Percentiles rank a stretch among this genome's conserved stretches.
phyloP scores from a whole-genome alignment of 2,888 invertebrate genomes.

The Yponomeuta malinellus region DNA sequence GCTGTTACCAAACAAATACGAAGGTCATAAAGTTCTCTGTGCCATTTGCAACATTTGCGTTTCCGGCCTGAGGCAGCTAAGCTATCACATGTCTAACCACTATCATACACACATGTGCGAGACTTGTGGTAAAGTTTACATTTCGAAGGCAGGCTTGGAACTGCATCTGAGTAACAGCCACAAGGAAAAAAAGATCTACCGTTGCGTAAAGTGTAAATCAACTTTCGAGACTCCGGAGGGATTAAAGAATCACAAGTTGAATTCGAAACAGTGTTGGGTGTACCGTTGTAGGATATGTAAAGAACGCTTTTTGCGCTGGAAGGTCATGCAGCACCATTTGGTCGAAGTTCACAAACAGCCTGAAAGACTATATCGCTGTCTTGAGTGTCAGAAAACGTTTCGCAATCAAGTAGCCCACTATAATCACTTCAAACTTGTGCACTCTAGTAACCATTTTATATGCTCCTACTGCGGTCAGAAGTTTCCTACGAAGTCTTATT shows the following conservation, averaged over 20 bases:
- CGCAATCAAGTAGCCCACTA: conserved; percentile 24
- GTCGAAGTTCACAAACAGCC: conserved; percentile 27
- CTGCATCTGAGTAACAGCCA: conserved; percentile 22
- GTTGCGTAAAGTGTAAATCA: conserved; percentile 32
- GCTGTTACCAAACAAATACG: conserved; percentile 12
- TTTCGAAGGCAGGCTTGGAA: background rate
- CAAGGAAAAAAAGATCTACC: conserved; percentile 16
- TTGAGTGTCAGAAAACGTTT: conserved; percentile 32
- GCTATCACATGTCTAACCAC: conserved; percentile 14
- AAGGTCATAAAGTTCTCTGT: conserved; percentile 8
- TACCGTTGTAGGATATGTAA: conserved; percentile 31
- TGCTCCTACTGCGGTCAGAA: conserved; percentile 58
- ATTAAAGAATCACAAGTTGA: conserved; percentile 27
- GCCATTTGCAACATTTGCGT: conserved; percentile 8
- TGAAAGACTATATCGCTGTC: conserved; percentile 26
- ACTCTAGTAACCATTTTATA: conserved; percentile 22
- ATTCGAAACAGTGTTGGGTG: conserved; percentile 29
- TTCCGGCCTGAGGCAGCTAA: conserved; percentile 8
- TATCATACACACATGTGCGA: conserved; percentile 9
- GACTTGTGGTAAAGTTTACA: conserved; percentile 12
- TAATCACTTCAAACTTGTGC: conserved; percentile 28
- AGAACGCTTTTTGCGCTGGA: conserved; percentile 29
- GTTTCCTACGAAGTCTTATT: conserved; percentile 46
- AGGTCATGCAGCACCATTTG: conserved; percentile 27
- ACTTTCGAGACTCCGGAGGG: conserved; percentile 27